phyloP scores from a whole-genome alignment of 2,797 vertebrate genomes.

The Neoniphon sammara region DNA sequence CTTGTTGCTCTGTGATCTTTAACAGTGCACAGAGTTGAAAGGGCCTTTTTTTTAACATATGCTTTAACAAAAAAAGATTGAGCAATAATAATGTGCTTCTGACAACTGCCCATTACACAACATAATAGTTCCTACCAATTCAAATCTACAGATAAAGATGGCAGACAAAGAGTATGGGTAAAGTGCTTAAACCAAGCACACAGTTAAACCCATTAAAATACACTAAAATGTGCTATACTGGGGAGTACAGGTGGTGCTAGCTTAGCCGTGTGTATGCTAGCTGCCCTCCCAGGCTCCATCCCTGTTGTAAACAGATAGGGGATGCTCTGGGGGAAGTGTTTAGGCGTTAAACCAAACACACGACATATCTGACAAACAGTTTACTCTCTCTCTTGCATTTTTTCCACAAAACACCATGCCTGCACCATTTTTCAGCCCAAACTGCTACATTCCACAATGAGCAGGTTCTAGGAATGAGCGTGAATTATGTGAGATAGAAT shows the following conservation, averaged over 20 bases:
- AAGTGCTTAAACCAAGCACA: background rate
- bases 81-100: conserved; percentile 42
- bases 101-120: conserved; percentile 42
- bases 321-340: conserved; percentile 81
- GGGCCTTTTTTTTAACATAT: conserved; percentile 19
- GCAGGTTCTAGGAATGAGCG: conserved; percentile 50
- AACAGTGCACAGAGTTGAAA: conserved; percentile 26
- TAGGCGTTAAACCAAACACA: conserved; percentile 85
- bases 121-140: conserved; percentile 28
- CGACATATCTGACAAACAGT: conserved; percentile 84
- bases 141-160: background rate
- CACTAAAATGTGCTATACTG: conserved; percentile 16
- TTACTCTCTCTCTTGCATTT: conserved; percentile 79
- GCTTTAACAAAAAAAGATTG: conserved; percentile 43
- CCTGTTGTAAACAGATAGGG: conserved; percentile 77
- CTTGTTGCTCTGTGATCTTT: conserved; percentile 38
- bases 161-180: background rate
- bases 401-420: conserved; percentile 71
- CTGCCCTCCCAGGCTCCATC: conserved; percentile 56
- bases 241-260: conserved; percentile 66
- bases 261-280: conserved; percentile 39
- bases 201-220: background rate
- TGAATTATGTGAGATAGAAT: conserved; percentile 31
- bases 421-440: conserved; percentile 67
- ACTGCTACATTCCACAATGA: conserved; percentile 69